Evolutionary conservation across 2,888 invertebrate species (phyloP).

Genomic region (Miltochrista miniata): DNA sequence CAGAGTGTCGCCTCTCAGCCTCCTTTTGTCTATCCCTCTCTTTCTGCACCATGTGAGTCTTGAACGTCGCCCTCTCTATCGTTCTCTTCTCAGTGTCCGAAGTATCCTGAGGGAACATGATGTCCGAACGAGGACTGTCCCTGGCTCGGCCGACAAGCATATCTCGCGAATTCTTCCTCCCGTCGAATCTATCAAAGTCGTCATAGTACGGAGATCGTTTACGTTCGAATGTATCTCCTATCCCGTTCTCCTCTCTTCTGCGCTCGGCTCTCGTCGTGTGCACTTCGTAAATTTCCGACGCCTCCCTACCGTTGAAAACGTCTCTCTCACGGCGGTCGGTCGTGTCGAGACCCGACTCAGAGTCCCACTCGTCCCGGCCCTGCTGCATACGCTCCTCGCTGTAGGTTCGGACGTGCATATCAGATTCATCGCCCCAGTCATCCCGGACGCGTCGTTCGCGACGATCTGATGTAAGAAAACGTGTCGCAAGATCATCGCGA

Average conservation of each 20-base stretch:
- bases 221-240: constrained; percentile 63
- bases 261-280: constrained; percentile 66
- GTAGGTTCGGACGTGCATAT: constrained; percentile 51
- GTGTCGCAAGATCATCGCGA: constrained; percentile 69
- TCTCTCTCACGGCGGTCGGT: constrained; percentile 63
- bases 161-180: constrained; percentile 77
- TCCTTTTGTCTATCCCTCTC: constrained; percentile 85
- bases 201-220: constrained; percentile 72
- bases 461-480: constrained; percentile 71
- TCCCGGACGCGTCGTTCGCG: constrained; percentile 61
- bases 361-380: constrained; percentile 77
- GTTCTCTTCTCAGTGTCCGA: constrained; percentile 59
- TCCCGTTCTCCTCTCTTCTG: constrained; percentile 66
- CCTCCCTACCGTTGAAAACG: constrained; percentile 70
- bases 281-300: constrained; percentile 77
- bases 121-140: constrained; percentile 75
- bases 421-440: constrained; percentile 77
- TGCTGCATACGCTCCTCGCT: constrained; percentile 59
- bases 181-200: constrained; percentile 76
- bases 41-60: constrained; percentile 89
- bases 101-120: constrained; percentile 59
- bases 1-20: constrained; percentile 89
- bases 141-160: constrained; percentile 76
- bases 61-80: constrained; percentile 86
- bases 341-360: constrained; percentile 69